These are phyloP conservation scores for Dipodomys ordii DNA, from an alignment of 2,113 vertebrate genomes.

Conservation along the genomic window DNA sequence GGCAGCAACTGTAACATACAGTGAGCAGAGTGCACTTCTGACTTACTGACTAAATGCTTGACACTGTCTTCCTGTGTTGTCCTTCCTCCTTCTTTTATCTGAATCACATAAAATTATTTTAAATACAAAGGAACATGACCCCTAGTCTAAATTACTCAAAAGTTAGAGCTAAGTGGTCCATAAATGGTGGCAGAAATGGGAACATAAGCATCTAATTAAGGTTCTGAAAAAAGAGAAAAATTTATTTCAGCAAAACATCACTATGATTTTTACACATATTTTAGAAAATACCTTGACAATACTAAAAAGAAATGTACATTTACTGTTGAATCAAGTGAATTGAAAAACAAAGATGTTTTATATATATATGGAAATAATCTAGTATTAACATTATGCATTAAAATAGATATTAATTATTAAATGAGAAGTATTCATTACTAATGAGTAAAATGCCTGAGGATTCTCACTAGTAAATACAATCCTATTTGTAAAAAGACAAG, in stretches of 20 bases:
- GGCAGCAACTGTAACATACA: background rate
- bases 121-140: constrained; percentile 70
- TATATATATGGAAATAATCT: background rate
- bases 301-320: constrained; percentile 37
- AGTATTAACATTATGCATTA: background rate
- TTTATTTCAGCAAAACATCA: constrained; percentile 78
- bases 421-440: no score
- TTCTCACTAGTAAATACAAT: background rate
- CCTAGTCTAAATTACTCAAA: constrained; percentile 80
- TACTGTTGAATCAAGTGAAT: constrained; percentile 26
- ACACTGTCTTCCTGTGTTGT: background rate
- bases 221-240: constrained; percentile 71
- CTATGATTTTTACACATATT: constrained; percentile 64
- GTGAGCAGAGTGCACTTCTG: background rate
- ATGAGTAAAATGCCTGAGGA: background rate
- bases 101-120: constrained; percentile 72
- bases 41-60: constrained; percentile 31
- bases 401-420: background rate
- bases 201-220: constrained; percentile 76
- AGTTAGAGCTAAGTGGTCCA: constrained; percentile 80
- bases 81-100: constrained; percentile 51
- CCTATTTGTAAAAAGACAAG: constrained; percentile 59
- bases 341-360: background rate
- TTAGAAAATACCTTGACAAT: constrained; percentile 59
- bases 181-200: constrained; percentile 71